phyloP scores from a whole-genome alignment of 2,888 invertebrate genomes.

The Polydrusus pterygomalis region DNA sequence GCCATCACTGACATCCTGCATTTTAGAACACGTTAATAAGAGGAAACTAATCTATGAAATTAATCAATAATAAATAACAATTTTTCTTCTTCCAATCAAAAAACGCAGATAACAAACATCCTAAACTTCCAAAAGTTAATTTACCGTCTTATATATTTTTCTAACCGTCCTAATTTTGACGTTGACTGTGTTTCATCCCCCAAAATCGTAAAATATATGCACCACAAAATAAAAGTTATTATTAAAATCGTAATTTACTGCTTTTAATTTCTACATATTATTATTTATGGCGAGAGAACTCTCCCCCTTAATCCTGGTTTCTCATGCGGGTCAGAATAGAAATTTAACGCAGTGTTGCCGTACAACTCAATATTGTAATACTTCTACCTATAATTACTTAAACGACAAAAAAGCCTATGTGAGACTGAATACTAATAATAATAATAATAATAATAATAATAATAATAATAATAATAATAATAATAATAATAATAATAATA shows the following conservation, averaged over 20 bases:
- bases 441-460: no score
- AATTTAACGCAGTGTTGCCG: slow-evolving; percentile 33
- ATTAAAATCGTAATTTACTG: slow-evolving; percentile 59
- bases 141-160: slow-evolving; percentile 19
- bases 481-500: no score
- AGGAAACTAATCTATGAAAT: no score
- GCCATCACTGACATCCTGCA: no score
- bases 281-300: slow-evolving; percentile 61
- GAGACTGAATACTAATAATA: no score
- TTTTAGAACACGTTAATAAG: no score
- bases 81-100: not conserved
- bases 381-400: no score
- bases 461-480: no score
- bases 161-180: slow-evolving; percentile 30
- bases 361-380: not conserved
- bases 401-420: no score
- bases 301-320: slow-evolving; percentile 61
- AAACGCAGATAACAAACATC: not conserved
- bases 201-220: slow-evolving; percentile 55
- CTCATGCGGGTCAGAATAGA: slow-evolving; percentile 60
- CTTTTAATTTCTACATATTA: slow-evolving; percentile 64
- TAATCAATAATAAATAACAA: no score
- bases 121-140: not conserved
- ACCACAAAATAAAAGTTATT: slow-evolving; percentile 58
- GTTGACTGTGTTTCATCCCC: slow-evolving; percentile 50